Conservation (phyloP, 2,113 vertebrate species). For the Solenodon paradoxus region DNA sequence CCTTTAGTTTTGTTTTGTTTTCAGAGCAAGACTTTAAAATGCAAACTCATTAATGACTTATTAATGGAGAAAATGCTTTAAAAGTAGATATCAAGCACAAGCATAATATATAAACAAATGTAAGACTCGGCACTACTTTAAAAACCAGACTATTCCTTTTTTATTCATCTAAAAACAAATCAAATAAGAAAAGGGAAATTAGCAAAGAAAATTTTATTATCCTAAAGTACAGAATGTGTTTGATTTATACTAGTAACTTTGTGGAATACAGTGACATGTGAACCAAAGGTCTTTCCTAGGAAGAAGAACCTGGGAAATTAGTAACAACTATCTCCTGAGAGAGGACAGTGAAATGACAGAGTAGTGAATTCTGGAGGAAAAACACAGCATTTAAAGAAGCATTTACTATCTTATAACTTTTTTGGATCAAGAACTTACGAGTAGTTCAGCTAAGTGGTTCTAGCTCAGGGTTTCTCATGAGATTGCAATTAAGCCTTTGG, state of each 20-base stretch:
- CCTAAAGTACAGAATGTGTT: background rate
- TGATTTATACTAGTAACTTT: background rate
- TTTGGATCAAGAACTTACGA: background rate
- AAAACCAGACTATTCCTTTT: background rate
- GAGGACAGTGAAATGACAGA: background rate
- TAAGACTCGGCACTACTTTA: background rate
- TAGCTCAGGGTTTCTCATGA: background rate
- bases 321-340: background rate
- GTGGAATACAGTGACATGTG: background rate
- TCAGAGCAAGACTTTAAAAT: background rate
- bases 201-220: background rate
- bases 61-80: background rate
- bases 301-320: background rate
- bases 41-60: background rate
- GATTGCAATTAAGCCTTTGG: background rate
- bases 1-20: background rate
- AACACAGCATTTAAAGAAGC: background rate
- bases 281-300: background rate
- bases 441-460: background rate
- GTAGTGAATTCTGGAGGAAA: background rate
- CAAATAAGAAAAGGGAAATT: background rate
- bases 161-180: background rate
- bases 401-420: background rate
- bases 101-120: background rate
- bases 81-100: background rate